phyloP scores from a whole-genome alignment of 1,140 invertebrate species.

The Pissodes strobi region DNA sequence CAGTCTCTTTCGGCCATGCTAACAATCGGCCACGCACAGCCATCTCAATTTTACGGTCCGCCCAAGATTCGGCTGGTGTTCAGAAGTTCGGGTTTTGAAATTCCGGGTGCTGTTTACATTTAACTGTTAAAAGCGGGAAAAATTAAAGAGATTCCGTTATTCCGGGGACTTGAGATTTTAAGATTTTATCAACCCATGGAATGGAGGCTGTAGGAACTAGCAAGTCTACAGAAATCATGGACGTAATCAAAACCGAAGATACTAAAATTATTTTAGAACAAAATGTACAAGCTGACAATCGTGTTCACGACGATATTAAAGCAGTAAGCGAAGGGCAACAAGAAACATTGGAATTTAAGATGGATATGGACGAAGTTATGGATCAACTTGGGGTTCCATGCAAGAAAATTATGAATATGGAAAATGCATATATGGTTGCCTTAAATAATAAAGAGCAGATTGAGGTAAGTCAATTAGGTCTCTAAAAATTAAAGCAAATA shows the following conservation, averaged over 20 bases:
- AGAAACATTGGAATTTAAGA: background rate
- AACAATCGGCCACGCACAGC: too few species aligned
- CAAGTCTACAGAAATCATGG: background rate
- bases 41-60: too few species aligned
- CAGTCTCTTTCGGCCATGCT: too few species aligned
- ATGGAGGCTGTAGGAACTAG: background rate
- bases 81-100: conserved; percentile 1
- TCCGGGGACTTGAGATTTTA: too few species aligned
- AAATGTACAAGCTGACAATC: background rate
- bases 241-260: background rate
- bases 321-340: background rate
- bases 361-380: conserved; percentile 13
- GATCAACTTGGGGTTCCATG: conserved; percentile 5
- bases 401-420: conserved; percentile 5
- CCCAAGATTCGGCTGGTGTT: too few species aligned
- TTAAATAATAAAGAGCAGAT: conserved; percentile 19
- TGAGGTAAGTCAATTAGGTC: conserved; percentile 15
- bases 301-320: background rate
- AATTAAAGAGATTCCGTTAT: too few species aligned
- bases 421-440: conserved; percentile 11
- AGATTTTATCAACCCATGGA: too few species aligned
- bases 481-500: too few species aligned
- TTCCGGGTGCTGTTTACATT: conserved; percentile 8
- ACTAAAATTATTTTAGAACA: background rate
- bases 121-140: conserved; percentile 5